A percentile compares a stretch with the other conserved stretches of the same genome.
phyloP scores from a whole-genome alignment of 1,140 invertebrate species.

The Spodoptera litura region DNA sequence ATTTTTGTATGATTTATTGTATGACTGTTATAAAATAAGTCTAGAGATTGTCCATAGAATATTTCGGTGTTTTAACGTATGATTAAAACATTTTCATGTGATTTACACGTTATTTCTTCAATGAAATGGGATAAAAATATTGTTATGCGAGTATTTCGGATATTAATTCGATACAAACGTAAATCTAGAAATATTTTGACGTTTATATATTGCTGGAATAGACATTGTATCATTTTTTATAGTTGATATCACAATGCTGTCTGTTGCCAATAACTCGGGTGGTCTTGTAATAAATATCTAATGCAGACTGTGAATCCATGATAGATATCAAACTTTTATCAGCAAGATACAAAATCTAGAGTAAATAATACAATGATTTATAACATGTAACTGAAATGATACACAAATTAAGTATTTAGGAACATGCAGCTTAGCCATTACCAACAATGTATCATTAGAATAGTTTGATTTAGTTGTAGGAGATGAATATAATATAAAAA shows the following conservation, averaged over 20 bases:
- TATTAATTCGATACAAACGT: constrained; percentile 46
- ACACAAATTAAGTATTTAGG: too few species aligned
- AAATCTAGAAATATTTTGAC: constrained; percentile 45
- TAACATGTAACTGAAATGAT: too few species aligned
- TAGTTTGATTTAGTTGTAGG: too few species aligned
- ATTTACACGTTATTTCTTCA: constrained; percentile 35
- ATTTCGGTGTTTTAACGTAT: constrained; percentile 38
- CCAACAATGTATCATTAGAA: too few species aligned
- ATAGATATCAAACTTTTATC: too few species aligned
- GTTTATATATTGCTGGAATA: constrained; percentile 16
- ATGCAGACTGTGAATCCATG: background rate
- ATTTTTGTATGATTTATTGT: constrained; percentile 78
- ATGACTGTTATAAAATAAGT: constrained; percentile 48
- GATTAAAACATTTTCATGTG: constrained; percentile 43
- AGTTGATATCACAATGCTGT: constrained; percentile 1
- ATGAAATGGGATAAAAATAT: constrained; percentile 34
- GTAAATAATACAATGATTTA: too few species aligned
- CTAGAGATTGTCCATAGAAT: constrained; percentile 45
- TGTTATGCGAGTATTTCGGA: background rate
- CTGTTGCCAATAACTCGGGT: constrained; percentile 9
- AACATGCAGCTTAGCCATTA: too few species aligned
- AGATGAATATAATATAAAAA: too few species aligned
- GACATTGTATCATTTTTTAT: constrained; percentile 18
- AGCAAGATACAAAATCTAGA: too few species aligned
- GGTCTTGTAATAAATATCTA: background rate